Base-by-base conservation (phyloP, 2,888 invertebrate species). In the Drosophila tanythrix region DNA sequence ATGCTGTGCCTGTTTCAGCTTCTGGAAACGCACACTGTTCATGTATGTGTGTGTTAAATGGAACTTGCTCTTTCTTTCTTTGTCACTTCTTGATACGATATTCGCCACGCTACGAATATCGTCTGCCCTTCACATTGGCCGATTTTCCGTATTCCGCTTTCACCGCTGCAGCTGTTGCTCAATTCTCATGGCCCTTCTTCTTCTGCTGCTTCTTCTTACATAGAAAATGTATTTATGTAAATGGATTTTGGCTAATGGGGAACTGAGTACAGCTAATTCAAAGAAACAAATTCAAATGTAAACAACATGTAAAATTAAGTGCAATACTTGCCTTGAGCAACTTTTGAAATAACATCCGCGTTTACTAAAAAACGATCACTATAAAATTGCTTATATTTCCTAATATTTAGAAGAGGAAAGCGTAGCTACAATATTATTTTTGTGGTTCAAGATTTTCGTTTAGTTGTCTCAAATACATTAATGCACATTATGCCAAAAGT, bases 71-170 rank as follows among this genome's bases (percentile, higher is more conserved):
- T 46, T 25, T 58, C 52, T 60, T 56, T 63, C 33, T 51, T 29
- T 40, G 50, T 25, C 50, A 33, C 8, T 53, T 50, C 57, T 43
- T 18, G 1, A 27, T 48, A 21, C n/a, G 52, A 25, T 58, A 31
- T 38, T 46, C 35, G 21, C n/a, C 27, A 31, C 36, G 7, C 8
- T 13, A 50, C 27, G 52, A 62, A 67, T 61, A 53, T 43, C 10
- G 13, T 64, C 70, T 79, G 74, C 77, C 83, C 88, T 85, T 83
- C 74, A 65, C 71, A 77, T 74, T 79, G 76, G 66, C 72, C 79
- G 70, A 75, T 50, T 77, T 46, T 35, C 40, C 25, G 21, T 36
- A 51, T 11, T 53, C 6, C 4, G 55, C 18, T 36, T 55, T 55
- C 27, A 36, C 36, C 27, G 8, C 25, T 56, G 38, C 56, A 56